phyloP scores from a whole-genome alignment of 2,797 vertebrate species.

The Syndactyla subalaris region DNA sequence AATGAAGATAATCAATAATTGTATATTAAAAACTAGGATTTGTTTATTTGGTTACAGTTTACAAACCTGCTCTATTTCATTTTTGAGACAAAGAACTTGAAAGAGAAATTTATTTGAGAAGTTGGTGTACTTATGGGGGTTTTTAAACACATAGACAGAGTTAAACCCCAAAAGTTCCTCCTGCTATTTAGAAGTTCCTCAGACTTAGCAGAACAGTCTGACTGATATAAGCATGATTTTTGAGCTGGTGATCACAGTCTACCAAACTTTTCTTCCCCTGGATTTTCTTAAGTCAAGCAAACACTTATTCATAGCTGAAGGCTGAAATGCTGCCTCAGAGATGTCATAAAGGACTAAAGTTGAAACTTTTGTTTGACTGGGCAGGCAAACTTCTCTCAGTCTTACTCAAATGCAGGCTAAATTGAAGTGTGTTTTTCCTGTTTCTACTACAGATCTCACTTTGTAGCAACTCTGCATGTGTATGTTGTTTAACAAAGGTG shows the following conservation, averaged over 20 bases:
- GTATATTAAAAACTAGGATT: conserved; percentile 30
- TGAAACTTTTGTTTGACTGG: not conserved
- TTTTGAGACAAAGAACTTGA: not conserved
- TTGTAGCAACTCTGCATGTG: not conserved
- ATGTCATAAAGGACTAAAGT: not conserved
- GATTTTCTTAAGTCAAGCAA: not conserved
- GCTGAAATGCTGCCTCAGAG: not conserved
- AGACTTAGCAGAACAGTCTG: not conserved
- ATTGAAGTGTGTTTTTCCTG: not conserved
- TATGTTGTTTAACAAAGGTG: not conserved
- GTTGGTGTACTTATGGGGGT: not conserved
- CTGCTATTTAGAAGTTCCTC: not conserved
- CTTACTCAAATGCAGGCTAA: not conserved
- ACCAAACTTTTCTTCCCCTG: not conserved
- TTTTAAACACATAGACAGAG: not conserved
- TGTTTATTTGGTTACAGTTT: conserved; percentile 21
- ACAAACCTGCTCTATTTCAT: not conserved
- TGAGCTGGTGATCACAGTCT: not conserved
- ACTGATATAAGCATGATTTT: not conserved
- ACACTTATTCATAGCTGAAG: not conserved
- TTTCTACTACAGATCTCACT: not conserved
- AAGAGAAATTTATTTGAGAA: not conserved
- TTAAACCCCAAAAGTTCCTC: not conserved
- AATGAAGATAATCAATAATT: conserved; percentile 52
- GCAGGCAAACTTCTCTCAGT: not conserved